Evolutionary conservation across 2,888 invertebrate species (phyloP), one percentile per base, ranked within the genome.

Genomic region (Drosophila merina): DNA sequence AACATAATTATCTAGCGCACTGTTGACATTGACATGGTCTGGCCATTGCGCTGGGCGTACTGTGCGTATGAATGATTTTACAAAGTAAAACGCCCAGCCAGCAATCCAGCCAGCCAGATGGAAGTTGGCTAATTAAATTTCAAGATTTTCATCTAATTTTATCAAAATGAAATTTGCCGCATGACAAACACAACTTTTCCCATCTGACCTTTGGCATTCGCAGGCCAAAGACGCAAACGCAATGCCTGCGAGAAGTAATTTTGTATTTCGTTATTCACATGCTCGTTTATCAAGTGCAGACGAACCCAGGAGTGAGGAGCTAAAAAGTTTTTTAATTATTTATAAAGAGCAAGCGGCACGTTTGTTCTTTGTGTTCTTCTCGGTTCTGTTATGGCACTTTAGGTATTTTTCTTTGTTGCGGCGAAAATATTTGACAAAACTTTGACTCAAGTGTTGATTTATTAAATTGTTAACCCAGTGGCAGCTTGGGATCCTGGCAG

Each of bases 11-110:
- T 84, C 59, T 79, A 52, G 69, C 72, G 5, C 69, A 68, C 72
- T 82, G 76, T 71, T 84, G 84, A 77, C 88, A 84, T 84, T 84
- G 84, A 75, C 84, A 74, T 76, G 77, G 60, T 75, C 67, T 49
- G 56, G 30, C 58, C 44, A 62, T 51, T 56, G 54, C 56, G 26
- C 59, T 44, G 57, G 38, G 71, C 56, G 62, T n/a, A 79, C 55
- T 59, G 67, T 77, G 85, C 76, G 88, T 81, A 78, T 87, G 68
- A 79, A 76, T 75, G 85, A 81, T 81, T 77, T 80, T 55, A 50
- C 67, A 56, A 48, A 50, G 25, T 9, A 36, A 25, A 25, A 4
- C 36, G 30, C 26, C 7, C 10, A 25, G 36, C 6, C 25, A 4
- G 33, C 28, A 44, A 44, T 10, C 60, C 40, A 33, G 20, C 8